Base-by-base conservation (phyloP, 2,797 vertebrate genomes). In the Galagoides demidoff region DNA sequence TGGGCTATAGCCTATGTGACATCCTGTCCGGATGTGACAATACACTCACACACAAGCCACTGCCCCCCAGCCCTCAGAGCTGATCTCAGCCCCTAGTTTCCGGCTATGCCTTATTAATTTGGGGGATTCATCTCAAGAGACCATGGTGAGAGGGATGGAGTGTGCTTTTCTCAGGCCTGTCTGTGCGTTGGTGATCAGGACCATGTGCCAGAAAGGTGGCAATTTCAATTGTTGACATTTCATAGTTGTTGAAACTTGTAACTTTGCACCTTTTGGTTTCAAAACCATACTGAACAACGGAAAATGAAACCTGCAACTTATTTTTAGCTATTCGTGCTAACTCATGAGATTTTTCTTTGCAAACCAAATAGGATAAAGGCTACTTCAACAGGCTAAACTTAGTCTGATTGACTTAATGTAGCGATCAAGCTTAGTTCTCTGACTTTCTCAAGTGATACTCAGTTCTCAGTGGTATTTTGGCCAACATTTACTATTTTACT, bases 261-360 rank as follows among this genome's bases (percentile, higher is more conserved):
- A 43, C 89, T 95, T 94, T 85, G 92, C 66, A 73, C 89, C 86
- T 92, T 96, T 94, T 90, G 94, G 95, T 97, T 97, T 97, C 92
- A 85, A 91, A 97, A 92, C 87, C 70, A 2, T 82, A 87, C 66
- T 68, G 85, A 96, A 96, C 85, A 88, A 94, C 19, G 85, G 95
- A 96, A 98, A 98, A 97, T 76, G 97, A 97, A 98, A 97, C 97
- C 89, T 83, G 68, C 34, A 70, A 29, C 84, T 95, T 97, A 97
- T 97, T 97, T 97, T 97, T 96, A 96, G 97, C 95, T 39, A 73
- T 83, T 96, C 78, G n/a, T 88, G 91, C 94, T 95, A 97, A 96
- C 86, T 96, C 92, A 73, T 90, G 96, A 97, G 92, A 86, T 97
- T 86, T 85, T 91, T 96, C 94, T 97, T 96, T 97, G 95, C 95